phyloP scores from a whole-genome alignment of 2,797 vertebrate genomes.

The Triplophysa bombifrons region DNA sequence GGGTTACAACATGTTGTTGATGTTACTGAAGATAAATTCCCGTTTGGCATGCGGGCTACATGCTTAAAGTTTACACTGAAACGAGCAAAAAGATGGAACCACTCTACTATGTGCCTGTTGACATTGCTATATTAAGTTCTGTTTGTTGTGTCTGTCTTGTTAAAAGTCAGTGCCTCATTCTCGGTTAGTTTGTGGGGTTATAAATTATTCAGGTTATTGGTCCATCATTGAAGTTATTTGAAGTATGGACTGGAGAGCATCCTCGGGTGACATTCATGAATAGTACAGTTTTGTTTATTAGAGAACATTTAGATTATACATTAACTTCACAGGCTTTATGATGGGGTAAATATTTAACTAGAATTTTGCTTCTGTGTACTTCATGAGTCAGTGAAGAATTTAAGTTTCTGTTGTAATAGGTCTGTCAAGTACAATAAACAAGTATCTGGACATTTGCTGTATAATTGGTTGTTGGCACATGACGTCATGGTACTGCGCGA shows the following conservation, averaged over 20 bases:
- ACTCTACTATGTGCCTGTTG: slow-evolving; percentile 2
- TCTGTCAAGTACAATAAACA: background rate
- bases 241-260: background rate
- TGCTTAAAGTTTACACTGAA: slow-evolving; percentile 1
- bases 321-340: slow-evolving; percentile 47
- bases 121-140: background rate
- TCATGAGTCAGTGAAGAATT: slow-evolving; percentile 26
- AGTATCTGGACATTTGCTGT: background rate
- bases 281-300: slow-evolving; percentile 48
- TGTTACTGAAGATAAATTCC: slow-evolving; percentile 26
- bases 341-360: slow-evolving; percentile 49
- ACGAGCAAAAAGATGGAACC: slow-evolving; percentile 9
- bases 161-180: background rate
- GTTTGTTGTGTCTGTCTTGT: background rate
- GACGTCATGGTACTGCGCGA: no score
- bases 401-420: background rate
- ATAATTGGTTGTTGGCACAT: background rate
- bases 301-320: slow-evolving; percentile 49
- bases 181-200: background rate
- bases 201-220: background rate
- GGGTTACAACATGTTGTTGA: slow-evolving; percentile 34
- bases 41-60: slow-evolving; percentile 16
- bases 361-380: slow-evolving; percentile 14
- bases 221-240: background rate
- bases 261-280: background rate